Percentiles rank a stretch among this genome's conserved stretches.
Conservation (phyloP, 1,140 invertebrate genomes). For the Akabosia matsudoensis region DNA sequence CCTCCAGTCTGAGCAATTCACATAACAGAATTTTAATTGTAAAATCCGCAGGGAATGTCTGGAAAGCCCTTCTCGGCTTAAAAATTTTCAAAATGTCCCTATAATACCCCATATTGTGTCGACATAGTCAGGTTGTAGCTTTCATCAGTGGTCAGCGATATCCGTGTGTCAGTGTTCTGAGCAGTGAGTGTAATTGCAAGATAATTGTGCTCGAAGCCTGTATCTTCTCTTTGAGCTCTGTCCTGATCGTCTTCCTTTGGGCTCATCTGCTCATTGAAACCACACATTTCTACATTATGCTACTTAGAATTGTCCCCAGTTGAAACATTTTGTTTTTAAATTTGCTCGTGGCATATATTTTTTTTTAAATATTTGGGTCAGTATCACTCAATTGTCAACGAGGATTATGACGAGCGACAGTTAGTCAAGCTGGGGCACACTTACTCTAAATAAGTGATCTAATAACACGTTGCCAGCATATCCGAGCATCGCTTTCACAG, state of each 20-base stretch:
- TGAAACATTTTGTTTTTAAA: neutral
- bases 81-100: no score
- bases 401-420: neutral
- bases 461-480: slow-evolving; percentile 45
- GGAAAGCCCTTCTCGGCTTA: no score
- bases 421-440: neutral
- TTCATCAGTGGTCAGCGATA: slow-evolving; percentile 66
- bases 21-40: no score
- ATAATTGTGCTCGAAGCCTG: slow-evolving; percentile 39
- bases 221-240: slow-evolving; percentile 19
- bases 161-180: slow-evolving; percentile 34
- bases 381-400: neutral
- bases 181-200: slow-evolving; percentile 37
- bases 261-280: slow-evolving; percentile 38
- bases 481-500: slow-evolving; percentile 44
- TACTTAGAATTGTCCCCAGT: neutral
- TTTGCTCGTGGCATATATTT: no score
- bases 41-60: no score
- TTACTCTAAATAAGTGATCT: slow-evolving; percentile 44
- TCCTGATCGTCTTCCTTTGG: slow-evolving; percentile 44
- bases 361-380: slow-evolving; percentile 8
- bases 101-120: slow-evolving; percentile 34
- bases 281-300: neutral
- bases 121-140: slow-evolving; percentile 62
- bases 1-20: slow-evolving; percentile 6